Base-by-base conservation (phyloP, 1,140 invertebrate species). In the Drosophila repleta region DNA sequence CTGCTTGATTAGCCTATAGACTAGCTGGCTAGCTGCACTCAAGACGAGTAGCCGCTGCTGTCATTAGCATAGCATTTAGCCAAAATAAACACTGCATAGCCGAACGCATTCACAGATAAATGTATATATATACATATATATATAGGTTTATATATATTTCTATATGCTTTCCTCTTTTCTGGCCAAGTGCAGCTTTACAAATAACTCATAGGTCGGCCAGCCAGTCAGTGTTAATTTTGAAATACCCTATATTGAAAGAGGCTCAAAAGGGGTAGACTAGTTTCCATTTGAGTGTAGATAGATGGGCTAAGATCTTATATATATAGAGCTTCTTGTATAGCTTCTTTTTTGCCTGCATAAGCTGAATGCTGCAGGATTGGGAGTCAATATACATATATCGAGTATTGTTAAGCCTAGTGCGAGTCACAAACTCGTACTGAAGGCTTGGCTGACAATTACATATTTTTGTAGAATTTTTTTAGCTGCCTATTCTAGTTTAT, bases 51-150 rank as follows among this genome's bases (percentile, higher is more conserved):
- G 69, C 69, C 13, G 43, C 13, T 10, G 10, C 45, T 32, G 68
- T 24, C 63, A 72, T 72, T 72, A 67, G 69, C 69, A 72, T 60
- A 51, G 48, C 53, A 53, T 66, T 66, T 58, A 72, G 63, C 29
- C 8, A 53, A 67, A 29, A n/a, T 49, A 67, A 72, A 72, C 55
- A 72, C 60, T 43, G 29, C 51, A 56, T 56, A 37, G 32, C 41
- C 29, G 21, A 58, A 58, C 29, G 26, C 48, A 51, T 51, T 32
- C 35, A 24, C 11, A 65, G 61, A 57, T 64, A 32, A 8, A 29
- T 29, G 4, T 29, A 29, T 4, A 24, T 24, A 24, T 24, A 4
- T 3, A 24, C 4, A 4, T 24, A 24, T 24, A n/a, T n/a, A n/a
- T n/a, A n/a, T n/a, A n/a, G n/a, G n/a, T n/a, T n/a, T n/a, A n/a